These are phyloP conservation scores for Nematolebias whitei DNA, from an alignment of 2,113 vertebrate genomes.

Conservation along the genomic window DNA sequence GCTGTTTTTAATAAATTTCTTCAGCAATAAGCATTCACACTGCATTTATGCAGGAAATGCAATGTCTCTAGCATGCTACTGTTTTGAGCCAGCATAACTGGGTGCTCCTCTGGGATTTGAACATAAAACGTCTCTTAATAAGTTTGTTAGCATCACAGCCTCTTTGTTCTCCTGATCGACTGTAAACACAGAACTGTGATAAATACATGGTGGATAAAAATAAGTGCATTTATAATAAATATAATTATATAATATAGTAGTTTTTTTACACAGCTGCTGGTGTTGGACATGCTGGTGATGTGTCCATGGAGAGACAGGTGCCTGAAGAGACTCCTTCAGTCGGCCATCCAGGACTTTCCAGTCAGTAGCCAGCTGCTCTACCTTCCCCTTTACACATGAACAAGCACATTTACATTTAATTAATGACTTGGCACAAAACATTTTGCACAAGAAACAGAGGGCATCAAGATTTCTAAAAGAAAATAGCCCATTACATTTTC, in stretches of 20 bases:
- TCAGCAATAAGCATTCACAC: too few species aligned
- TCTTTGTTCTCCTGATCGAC: neutral
- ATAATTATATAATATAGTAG: too few species aligned
- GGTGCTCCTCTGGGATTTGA: too few species aligned
- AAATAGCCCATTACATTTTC: slow-evolving; percentile 27
- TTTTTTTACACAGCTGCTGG: slow-evolving; percentile 76
- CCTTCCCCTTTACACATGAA: slow-evolving; percentile 65
- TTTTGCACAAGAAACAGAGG: slow-evolving; percentile 5
- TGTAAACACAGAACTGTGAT: neutral
- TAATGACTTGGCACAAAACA: slow-evolving; percentile 4
- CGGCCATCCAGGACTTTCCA: slow-evolving; percentile 79
- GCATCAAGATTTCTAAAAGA: slow-evolving; percentile 11
- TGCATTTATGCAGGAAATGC: too few species aligned
- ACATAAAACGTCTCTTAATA: too few species aligned
- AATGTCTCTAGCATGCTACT: too few species aligned
- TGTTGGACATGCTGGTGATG: slow-evolving; percentile 73
- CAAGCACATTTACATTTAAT: neutral
- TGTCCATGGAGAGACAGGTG: slow-evolving; percentile 66
- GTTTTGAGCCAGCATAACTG: too few species aligned
- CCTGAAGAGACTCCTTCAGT: slow-evolving; percentile 73
- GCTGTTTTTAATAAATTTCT: too few species aligned
- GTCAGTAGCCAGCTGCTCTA: slow-evolving; percentile 79
- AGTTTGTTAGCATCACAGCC: neutral
- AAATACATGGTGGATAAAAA: neutral
- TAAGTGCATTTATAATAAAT: too few species aligned